Evolutionary conservation across 2,113 vertebrate species (phyloP), one percentile per base, ranked within the genome.

Genomic region (Periophthalmus modestus): DNA sequence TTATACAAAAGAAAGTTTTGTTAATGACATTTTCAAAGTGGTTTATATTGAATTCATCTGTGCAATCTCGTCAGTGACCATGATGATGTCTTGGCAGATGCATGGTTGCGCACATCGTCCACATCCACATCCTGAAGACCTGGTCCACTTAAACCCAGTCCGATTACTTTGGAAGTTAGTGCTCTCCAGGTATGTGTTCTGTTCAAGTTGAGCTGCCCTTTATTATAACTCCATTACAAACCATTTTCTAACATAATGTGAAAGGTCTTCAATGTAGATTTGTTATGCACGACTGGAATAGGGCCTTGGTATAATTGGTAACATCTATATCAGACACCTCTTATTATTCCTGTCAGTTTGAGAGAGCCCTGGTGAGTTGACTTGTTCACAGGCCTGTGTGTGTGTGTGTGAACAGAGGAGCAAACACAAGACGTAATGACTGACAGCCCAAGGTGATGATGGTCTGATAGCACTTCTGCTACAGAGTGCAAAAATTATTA

Each of bases 271-370:
- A 6, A 54, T 43, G 7, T 43, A 52, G 16, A 52, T 52, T 52
- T 52, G 5, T 7, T 52, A 52, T 52, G 5, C 16, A 55, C 66
- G 54, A 72, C 73, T 65, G 57, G 33, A 21, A 79, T 73, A 36
- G 72, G 33, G 59, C 39, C 10, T 33, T 82, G 50, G 19, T 21
- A 55, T 55, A 84, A 87, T 85, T 79, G 75, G 82, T 72, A 89
- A 79, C 13, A 59, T 80, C 66, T 75, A 71, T 74, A 67, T 67
- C 69, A 66, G 65, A 39, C 34, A 54, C 66, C 52, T 13, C 34
- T 1, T 50, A 68, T 74, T 66, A 68, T 73, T 62, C 63, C 54
- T 21, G 19, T 61, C 39, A 47, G 59, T 65, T 66, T 33, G 39
- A 24, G 7, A 39, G 66, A 66, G 52, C 15, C 3, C 50, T 70